A percentile compares a stretch with the other conserved stretches of the same genome.
Evolutionary conservation across 2,113 vertebrate genomes (phyloP).

Genomic region (Fukomys damarensis): DNA sequence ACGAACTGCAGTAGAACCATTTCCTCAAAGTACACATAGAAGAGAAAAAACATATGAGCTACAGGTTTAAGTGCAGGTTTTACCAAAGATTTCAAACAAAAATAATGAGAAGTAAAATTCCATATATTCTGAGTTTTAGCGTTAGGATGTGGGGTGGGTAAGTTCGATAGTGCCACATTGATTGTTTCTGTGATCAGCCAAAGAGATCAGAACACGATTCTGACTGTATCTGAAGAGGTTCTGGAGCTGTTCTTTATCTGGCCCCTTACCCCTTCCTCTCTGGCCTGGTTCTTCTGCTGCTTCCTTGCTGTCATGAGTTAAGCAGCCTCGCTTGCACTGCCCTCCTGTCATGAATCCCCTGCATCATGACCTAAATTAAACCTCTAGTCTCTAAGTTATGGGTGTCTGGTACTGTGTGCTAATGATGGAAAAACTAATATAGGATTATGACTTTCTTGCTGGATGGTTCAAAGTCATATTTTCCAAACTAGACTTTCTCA

Average conservation of each 20-base stretch:
- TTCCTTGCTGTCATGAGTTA: neutral
- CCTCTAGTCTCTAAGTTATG: neutral
- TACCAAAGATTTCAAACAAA: neutral
- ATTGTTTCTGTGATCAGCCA: neutral
- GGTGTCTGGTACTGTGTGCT: neutral
- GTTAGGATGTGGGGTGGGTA: neutral
- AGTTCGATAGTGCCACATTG: neutral
- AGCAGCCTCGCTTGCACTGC: neutral
- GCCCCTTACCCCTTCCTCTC: neutral
- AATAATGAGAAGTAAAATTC: neutral
- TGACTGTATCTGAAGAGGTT: neutral
- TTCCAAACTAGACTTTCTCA: neutral
- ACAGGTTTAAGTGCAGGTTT: neutral
- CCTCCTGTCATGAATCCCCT: neutral
- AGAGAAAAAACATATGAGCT: neutral
- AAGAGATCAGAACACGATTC: neutral
- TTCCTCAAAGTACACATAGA: neutral
- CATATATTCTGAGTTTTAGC: neutral
- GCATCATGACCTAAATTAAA: neutral
- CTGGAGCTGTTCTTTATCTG: rapidly evolving
- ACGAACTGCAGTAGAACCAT: neutral
- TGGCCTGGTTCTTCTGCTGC: neutral
- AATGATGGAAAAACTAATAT: too few relatives aligned
- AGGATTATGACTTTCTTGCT: neutral
- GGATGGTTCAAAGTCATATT: neutral